Evolutionary conservation across 1,140 invertebrate genomes (phyloP), one percentile per base, ranked within the genome.

Genomic region (Portunus trituberculatus): DNA sequence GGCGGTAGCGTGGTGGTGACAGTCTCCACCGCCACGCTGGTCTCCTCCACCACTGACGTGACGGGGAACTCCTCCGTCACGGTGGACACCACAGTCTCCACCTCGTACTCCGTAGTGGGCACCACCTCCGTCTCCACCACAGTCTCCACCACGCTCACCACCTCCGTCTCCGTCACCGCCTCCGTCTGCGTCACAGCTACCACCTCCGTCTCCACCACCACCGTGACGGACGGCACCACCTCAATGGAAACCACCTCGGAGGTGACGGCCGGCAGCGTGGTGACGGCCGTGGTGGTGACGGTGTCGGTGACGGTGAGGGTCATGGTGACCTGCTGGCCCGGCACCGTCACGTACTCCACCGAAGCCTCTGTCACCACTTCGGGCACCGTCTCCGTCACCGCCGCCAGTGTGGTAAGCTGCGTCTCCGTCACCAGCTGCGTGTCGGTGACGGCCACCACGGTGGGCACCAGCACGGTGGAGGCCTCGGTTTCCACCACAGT

Each of bases 261-360:
- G 16, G 89, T 94, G 7, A 82, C 39, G 59, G 94, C 94, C 29
- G 94, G 91, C 10, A 94, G 39, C 16, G 94, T 95, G 59, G 92
- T 92, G 12, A 93, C 86, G 14, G 93, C 91, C 31, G 86, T 92
- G 59, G 86, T 95, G 29, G 95, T n/a, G 46, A 94, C 67, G 46
- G 96, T 96, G 10, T 89, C 88, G 48, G 92, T 39, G 89, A 92
- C 83, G 39, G 94, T 94, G 48, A 92, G 46, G 52, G 94, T 96
- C 31, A 92, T 46, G 76, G 95, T 31, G 6, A 96, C 93, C 8
- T 76, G 94, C n/a, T 94, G 46, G 12, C 59, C 95, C n/a, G 95
- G 95, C 16, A 96, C n/a, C 10, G 91, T 92, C 83, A 94, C 90
- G 46, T 93, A 94, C 16, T 92, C 84, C 8, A 96, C 89, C n/a